A percentile compares a stretch with the other conserved stretches of the same genome.
phyloP scores from a whole-genome alignment of 2,888 invertebrate genomes.

The Phania funesta region DNA sequence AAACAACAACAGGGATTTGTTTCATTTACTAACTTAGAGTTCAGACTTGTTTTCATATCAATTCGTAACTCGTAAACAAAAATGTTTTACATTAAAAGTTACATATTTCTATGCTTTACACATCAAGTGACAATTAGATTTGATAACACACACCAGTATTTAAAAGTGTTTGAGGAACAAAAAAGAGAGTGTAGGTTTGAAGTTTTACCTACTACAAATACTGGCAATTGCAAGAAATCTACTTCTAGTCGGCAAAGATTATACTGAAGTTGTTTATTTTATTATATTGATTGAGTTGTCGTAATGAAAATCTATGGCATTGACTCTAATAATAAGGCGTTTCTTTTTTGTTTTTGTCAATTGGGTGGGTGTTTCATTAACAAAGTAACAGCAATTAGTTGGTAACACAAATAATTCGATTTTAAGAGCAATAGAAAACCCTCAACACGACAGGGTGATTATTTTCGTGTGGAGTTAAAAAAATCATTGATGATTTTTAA shows the following conservation, averaged over 20 bases:
- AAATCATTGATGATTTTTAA: no score
- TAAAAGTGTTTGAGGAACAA: not conserved
- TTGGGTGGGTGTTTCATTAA: slow-evolving; percentile 10
- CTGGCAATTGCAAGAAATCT: not conserved
- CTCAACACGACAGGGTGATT: no score
- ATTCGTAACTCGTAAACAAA: not conserved
- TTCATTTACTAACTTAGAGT: not conserved
- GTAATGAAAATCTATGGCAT: not conserved
- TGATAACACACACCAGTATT: not conserved
- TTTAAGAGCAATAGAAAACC: no score
- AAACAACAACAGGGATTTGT: not conserved
- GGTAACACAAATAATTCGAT: no score
- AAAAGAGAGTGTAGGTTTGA: not conserved
- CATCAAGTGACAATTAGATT: not conserved
- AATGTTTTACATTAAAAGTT: not conserved
- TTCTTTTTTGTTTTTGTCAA: not conserved
- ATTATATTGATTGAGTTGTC: not conserved
- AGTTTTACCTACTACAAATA: not conserved
- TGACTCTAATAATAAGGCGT: no score
- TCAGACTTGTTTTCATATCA: not conserved
- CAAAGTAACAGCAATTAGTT: no score
- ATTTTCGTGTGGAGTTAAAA: no score
- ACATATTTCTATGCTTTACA: not conserved
- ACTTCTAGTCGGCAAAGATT: not conserved
- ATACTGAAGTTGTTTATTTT: not conserved